These are phyloP conservation scores for Drosophila sproati DNA, from an alignment of 1,140 invertebrate species.

Conservation along the genomic window DNA sequence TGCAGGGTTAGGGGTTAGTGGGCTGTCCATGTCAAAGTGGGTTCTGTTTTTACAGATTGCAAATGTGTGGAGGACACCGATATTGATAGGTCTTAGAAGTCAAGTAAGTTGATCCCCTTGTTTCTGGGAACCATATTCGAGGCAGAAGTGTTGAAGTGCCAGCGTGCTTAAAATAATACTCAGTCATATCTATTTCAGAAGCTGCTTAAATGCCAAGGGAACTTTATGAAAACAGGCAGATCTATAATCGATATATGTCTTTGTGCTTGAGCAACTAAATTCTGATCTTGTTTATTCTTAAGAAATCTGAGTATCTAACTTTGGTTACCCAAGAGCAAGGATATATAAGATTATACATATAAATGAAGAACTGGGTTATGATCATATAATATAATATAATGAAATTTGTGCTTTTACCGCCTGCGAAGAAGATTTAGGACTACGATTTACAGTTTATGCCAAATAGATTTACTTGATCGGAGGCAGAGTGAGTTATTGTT, in stretches of 20 bases:
- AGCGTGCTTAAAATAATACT: not conserved
- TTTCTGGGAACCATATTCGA: not conserved
- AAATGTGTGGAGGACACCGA: constrained; percentile 1
- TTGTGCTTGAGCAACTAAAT: too few species aligned
- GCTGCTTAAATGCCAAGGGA: not conserved
- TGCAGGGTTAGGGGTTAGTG: not conserved
- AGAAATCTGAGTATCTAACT: too few species aligned
- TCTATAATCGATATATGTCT: too few species aligned
- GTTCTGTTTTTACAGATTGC: constrained; percentile 21
- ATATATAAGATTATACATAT: too few species aligned
- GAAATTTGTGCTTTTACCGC: too few species aligned
- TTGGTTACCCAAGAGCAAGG: too few species aligned
- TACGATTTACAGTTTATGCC: not conserved
- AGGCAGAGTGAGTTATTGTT: not conserved
- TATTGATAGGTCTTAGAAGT: not conserved
- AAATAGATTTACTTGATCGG: not conserved
- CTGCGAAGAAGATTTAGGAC: too few species aligned
- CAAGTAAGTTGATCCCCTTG: too few species aligned
- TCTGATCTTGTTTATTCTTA: too few species aligned
- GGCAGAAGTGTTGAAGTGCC: not conserved
- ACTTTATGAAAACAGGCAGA: too few species aligned
- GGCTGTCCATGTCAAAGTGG: not conserved
- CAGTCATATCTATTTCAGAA: not conserved
- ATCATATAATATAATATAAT: too few species aligned
- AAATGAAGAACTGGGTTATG: too few species aligned